These are phyloP conservation scores for Sycophila sp. DNA, from an alignment of 1,140 invertebrate species.

Conservation along the genomic window DNA sequence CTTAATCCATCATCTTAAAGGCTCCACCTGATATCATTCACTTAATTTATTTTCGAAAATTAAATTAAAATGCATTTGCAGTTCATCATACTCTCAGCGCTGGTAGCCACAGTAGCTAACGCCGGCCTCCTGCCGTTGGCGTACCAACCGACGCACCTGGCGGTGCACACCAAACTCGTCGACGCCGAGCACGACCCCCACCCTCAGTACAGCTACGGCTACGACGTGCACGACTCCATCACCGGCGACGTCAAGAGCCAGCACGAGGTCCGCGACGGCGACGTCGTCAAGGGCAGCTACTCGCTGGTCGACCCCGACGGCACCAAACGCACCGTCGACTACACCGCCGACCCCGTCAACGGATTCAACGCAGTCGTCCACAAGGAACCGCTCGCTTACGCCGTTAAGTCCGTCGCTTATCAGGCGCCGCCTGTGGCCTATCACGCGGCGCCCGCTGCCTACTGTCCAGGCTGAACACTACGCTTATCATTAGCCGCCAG, in stretches of 20 bases:
- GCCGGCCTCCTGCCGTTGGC: constrained; percentile 55
- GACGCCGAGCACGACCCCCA: constrained; percentile 60
- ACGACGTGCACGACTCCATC: constrained; percentile 67
- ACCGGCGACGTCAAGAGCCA: constrained; percentile 69
- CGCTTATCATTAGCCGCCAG: too few relatives aligned
- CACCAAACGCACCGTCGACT: constrained; percentile 67
- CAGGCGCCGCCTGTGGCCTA: neutral
- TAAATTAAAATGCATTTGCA: constrained; percentile 43
- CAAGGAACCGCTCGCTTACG: constrained; percentile 59
- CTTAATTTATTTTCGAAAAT: neutral
- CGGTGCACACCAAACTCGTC: constrained; percentile 41
- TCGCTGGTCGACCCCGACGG: constrained; percentile 69
- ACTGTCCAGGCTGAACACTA: neutral
- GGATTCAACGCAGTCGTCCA: constrained; percentile 70
- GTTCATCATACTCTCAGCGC: constrained; percentile 60
- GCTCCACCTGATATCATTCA: too few relatives aligned
- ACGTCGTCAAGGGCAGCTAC: constrained; percentile 68
- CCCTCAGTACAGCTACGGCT: constrained; percentile 68
- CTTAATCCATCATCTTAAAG: too few relatives aligned
- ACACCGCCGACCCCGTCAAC: constrained; percentile 67
- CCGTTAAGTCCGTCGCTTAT: neutral
- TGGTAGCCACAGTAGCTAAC: constrained; percentile 56
- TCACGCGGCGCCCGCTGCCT: neutral
- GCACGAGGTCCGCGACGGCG: constrained; percentile 67
- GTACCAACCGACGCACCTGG: constrained; percentile 41